Conservation (phyloP, 2,113 vertebrate species). For the Rhegmatorhina hoffmannsi region DNA sequence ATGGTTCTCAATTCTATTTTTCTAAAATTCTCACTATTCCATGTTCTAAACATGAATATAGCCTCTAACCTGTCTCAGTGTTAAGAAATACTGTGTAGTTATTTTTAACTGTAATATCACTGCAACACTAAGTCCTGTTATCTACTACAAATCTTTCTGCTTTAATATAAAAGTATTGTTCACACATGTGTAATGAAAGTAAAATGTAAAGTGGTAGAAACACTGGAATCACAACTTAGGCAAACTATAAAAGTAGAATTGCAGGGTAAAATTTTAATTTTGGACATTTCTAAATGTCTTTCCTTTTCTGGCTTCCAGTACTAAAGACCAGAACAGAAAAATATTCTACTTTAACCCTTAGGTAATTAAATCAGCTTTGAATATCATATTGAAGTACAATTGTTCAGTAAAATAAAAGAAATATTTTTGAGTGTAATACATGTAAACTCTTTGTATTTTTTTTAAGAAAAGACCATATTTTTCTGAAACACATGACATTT, state of each 20-base stretch:
- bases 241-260: neutral
- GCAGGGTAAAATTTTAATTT: neutral
- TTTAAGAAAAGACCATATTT: neutral
- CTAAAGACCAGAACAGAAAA: neutral
- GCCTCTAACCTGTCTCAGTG: neutral
- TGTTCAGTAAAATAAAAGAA: neutral
- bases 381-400: neutral
- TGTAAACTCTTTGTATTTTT: neutral
- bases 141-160: neutral
- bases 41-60: neutral
- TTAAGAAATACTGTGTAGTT: neutral
- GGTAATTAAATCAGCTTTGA: neutral
- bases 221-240: neutral
- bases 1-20: neutral
- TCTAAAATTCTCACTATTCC: neutral
- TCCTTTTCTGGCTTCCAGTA: neutral
- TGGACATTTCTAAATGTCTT: neutral
- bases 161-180: neutral
- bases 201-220: neutral
- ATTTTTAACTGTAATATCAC: neutral
- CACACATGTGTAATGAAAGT: rapidly evolving
- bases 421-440: neutral
- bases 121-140: neutral
- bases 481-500: neutral
- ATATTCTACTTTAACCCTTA: neutral